Conservation (phyloP, 2,797 vertebrate species). For the Pogoniulus pusillus region DNA sequence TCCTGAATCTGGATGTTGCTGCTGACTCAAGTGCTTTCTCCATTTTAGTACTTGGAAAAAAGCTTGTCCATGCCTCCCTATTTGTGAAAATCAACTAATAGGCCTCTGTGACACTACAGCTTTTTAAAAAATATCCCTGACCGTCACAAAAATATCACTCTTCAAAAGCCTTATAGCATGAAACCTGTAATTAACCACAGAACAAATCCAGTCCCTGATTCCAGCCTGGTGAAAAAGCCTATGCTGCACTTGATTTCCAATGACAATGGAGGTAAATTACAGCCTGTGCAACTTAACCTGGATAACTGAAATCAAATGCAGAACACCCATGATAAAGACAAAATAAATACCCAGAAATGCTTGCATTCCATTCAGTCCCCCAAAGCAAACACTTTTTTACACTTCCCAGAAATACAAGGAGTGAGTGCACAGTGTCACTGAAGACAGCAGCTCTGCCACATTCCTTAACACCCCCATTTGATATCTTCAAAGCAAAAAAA, state of each 20-base stretch:
- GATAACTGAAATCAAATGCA: background rate
- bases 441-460: fast-evolving
- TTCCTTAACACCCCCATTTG: background rate
- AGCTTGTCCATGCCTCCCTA: background rate
- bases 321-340: background rate
- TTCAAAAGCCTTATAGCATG: background rate
- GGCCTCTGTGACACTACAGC: background rate
- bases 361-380: background rate
- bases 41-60: background rate
- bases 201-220: background rate
- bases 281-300: background rate
- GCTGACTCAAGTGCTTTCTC: slow-evolving; percentile 63
- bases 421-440: background rate
- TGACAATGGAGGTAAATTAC: background rate
- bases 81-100: background rate
- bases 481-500: background rate
- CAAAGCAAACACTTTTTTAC: background rate
- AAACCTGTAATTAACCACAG: slow-evolving; percentile 28
- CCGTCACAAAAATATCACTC: background rate
- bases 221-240: background rate
- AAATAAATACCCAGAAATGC: background rate
- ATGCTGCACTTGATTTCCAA: background rate
- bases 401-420: background rate
- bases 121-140: background rate
- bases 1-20: slow-evolving; percentile 37